Evolutionary conservation across 2,113 vertebrate species (phyloP).

Genomic region (Silurus glanis): DNA sequence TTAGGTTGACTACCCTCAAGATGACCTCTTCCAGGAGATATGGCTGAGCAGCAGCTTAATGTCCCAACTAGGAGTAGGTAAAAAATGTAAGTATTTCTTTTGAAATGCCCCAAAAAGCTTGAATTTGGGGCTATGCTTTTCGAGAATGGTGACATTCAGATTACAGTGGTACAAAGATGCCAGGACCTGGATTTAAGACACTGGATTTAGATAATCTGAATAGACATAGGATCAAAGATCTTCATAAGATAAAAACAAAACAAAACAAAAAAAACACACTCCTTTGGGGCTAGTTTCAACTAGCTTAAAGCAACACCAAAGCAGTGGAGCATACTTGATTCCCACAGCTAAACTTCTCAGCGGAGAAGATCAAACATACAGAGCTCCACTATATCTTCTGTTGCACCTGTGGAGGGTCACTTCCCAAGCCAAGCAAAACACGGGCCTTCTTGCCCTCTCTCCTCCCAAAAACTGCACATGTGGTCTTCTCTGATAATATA

Average conservation of each 20-base stretch:
- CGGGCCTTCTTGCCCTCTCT: slow-evolving; percentile 16
- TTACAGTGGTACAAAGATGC: neutral
- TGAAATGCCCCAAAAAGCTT: neutral
- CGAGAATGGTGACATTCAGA: neutral
- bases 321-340: slow-evolving; percentile 20
- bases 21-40: slow-evolving; percentile 40
- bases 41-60: slow-evolving; percentile 11
- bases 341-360: slow-evolving; percentile 34
- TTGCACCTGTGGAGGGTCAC: slow-evolving; percentile 48
- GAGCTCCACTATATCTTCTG: slow-evolving; percentile 47
- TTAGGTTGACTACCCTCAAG: slow-evolving; percentile 21
- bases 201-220: neutral
- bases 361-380: slow-evolving; percentile 45
- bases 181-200: neutral
- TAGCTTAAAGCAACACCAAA: slow-evolving; percentile 42
- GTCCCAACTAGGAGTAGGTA: neutral
- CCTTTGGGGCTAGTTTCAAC: slow-evolving; percentile 22
- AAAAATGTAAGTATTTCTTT: neutral
- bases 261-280: neutral
- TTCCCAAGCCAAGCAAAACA: slow-evolving; percentile 48
- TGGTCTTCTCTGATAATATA: slow-evolving; percentile 50
- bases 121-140: neutral
- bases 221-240: neutral
- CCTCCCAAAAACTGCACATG: slow-evolving; percentile 36
- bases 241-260: neutral